phyloP scores from a whole-genome alignment of 2,113 vertebrate species.

The Xyrauchen texanus region DNA sequence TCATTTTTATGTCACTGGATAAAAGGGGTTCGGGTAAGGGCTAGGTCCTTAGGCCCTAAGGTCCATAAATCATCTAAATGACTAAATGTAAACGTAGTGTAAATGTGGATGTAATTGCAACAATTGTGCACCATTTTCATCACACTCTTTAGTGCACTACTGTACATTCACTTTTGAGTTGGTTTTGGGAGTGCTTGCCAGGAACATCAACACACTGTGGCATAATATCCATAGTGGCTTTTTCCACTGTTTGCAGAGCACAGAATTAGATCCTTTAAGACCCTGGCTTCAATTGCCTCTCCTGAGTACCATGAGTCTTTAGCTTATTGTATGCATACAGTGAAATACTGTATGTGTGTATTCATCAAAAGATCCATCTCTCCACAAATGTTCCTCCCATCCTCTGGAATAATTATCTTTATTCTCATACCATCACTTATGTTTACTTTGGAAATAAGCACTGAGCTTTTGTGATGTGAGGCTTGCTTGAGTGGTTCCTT shows the following conservation, averaged over 20 bases:
- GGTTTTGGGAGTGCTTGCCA: not conserved
- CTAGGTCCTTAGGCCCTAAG: too few species aligned
- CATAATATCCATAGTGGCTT: constrained; percentile 7
- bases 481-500: constrained; percentile 5
- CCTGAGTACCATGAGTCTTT: constrained; percentile 17
- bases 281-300: constrained; percentile 1
- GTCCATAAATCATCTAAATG: too few species aligned
- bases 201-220: constrained; percentile 10
- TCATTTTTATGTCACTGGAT: too few species aligned
- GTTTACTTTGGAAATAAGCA: constrained; percentile 18
- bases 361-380: constrained; percentile 54
- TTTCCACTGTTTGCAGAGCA: constrained; percentile 32
- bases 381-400: constrained; percentile 32
- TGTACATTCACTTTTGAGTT: not conserved
- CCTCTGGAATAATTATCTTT: constrained; percentile 29
- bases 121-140: not conserved
- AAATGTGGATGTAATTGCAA: too few species aligned
- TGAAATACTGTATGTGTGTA: constrained; percentile 9
- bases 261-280: constrained; percentile 32
- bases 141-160: not conserved
- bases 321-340: constrained; percentile 9
- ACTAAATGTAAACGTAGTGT: too few species aligned
- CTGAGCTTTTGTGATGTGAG: constrained; percentile 14
- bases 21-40: too few species aligned
- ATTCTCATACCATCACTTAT: constrained; percentile 2